Base-by-base conservation (phyloP, 37 sponge, comb jelly and placozoan genomes). In the Oscarella lobularis region DNA sequence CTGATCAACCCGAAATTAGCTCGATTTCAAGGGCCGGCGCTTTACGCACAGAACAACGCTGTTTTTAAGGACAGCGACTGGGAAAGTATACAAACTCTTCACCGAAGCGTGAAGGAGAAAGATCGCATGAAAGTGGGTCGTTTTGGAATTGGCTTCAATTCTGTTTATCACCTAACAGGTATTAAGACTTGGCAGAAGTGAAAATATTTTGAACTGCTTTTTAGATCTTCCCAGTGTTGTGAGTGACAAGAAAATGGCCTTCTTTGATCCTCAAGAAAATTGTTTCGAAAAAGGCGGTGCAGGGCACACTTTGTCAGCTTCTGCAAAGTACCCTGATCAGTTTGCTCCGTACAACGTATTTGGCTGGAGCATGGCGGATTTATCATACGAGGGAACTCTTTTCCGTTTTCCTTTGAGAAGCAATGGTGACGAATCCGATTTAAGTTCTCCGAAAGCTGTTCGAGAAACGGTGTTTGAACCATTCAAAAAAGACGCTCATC, bases 191-290 rank as follows among this genome's bases (percentile, higher is more conserved):
- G n/a, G n/a, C n/a, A n/a, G n/a, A n/a, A n/a, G n/a, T n/a, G n/a
- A n/a, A n/a, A 48, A 20, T 48, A 48, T 48, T 27, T 48, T 48
- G 9, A 20, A 48, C 37, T 81, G 74, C 20, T 36, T 91, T 33
- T 85, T 84, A 31, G 92, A 91, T 74, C 78, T 91, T 2, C 92
- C 92, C 66, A 91, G 87, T 36, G 83, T 91, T 66, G 79, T 91
- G 33, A 87, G 85, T 73, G 4, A 85, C 9, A 66, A 79, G 20
- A 73, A 72, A 38, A 41, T 91, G 38, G 84, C 73, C 4, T 77
- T 91, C 33, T 87, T 91, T 84, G 92, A 91, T 76, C 92, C 92
- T 65, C 92, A 87, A 71, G 67, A 81, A 35, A 77, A 31, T 31
- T 87, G 87, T 71, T 77, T 91, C 33, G 82, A 20, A 27, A 78